Evolutionary conservation across 2,113 vertebrate species (phyloP).

Genomic region (Apus apus): DNA sequence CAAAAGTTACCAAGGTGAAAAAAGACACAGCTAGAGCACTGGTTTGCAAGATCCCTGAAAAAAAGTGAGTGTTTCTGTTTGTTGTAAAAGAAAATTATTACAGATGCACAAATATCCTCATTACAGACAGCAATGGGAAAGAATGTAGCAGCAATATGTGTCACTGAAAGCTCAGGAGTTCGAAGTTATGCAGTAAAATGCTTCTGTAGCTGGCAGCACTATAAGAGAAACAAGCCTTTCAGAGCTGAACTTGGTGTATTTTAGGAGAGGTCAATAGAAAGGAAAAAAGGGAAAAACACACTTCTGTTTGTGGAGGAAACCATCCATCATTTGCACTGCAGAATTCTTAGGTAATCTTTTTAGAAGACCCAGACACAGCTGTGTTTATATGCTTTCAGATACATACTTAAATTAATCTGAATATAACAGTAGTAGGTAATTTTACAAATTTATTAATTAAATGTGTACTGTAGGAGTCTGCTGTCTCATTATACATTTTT

Average conservation of each 20-base stretch:
- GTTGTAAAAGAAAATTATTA: neutral
- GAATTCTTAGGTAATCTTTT: neutral
- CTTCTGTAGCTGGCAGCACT: neutral
- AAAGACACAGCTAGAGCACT: neutral
- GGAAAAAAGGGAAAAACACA: neutral
- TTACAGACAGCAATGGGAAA: neutral
- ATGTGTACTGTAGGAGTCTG: neutral
- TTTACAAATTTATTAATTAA: slow-evolving; percentile 45
- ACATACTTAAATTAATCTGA: neutral
- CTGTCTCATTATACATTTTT: slow-evolving; percentile 10
- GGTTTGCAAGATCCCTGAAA: neutral
- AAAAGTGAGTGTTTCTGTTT: neutral
- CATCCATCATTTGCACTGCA: neutral
- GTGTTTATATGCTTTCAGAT: slow-evolving; percentile 17
- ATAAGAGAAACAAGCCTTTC: neutral
- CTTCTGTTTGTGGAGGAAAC: neutral
- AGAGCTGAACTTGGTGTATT: neutral
- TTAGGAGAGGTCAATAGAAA: neutral
- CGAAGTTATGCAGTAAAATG: neutral
- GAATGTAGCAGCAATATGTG: neutral
- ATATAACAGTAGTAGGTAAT: slow-evolving; percentile 5
- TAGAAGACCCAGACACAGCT: neutral
- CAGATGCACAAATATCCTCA: neutral
- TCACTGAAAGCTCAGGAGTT: neutral
- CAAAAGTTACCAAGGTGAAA: neutral